phyloP scores from a whole-genome alignment of 2,888 invertebrate genomes.

The Yponomeuta cagnagella region DNA sequence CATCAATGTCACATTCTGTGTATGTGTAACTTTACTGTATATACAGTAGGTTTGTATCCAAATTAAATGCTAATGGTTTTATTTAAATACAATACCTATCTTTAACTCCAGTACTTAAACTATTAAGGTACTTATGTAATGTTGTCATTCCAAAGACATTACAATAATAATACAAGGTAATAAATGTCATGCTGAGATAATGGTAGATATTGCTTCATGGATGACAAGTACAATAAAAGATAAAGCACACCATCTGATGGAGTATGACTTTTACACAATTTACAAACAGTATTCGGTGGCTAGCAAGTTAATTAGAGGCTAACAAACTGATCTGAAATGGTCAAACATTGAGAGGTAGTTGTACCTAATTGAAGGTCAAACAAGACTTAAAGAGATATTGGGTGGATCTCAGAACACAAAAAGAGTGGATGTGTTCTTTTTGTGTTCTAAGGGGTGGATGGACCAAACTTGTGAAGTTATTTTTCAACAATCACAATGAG shows the following conservation, averaged over 20 bases:
- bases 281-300: not conserved
- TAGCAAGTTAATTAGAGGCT: not conserved
- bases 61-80: not conserved
- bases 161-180: not conserved
- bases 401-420: not conserved
- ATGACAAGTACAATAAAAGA: not conserved
- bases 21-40: not conserved
- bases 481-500: too few relatives aligned
- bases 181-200: not conserved
- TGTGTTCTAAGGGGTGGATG: not conserved
- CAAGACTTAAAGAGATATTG: not conserved
- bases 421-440: too few relatives aligned
- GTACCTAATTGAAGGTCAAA: not conserved
- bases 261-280: not conserved
- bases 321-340: not conserved
- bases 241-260: not conserved
- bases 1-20: not conserved
- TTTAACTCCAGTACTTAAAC: not conserved
- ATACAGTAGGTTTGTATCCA: too few relatives aligned
- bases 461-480: too few relatives aligned
- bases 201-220: not conserved
- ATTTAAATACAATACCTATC: not conserved
- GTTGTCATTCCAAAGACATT: not conserved
- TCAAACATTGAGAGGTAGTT: not conserved
- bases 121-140: not conserved